phyloP scores from a whole-genome alignment of 2,888 invertebrate species.

The Mythimna vitellina region DNA sequence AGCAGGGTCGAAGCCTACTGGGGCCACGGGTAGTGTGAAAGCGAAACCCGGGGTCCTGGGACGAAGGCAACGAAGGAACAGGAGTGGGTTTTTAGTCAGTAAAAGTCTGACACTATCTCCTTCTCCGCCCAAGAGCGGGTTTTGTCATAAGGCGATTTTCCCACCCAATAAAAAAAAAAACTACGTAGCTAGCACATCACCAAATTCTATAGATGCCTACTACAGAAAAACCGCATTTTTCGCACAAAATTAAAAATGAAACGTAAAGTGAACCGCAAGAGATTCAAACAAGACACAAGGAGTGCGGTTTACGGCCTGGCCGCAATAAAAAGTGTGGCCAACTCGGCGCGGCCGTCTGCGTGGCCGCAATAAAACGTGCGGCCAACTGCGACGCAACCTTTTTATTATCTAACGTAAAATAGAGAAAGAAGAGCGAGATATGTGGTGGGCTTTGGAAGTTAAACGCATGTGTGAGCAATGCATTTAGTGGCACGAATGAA shows the following conservation, averaged over 20 bases:
- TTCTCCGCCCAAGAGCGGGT: too few species aligned
- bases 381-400: constrained; percentile 23
- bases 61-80: too few species aligned
- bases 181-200: not conserved
- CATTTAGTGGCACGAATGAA: not conserved
- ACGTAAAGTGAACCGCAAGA: constrained; percentile 21
- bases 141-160: too few species aligned
- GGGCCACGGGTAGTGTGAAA: too few species aligned
- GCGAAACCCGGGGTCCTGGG: too few species aligned
- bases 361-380: constrained; percentile 48
- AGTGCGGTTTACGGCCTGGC: constrained; percentile 51
- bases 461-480: not conserved
- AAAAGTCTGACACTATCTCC: too few species aligned
- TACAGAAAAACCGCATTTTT: constrained; percentile 9
- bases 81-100: too few species aligned
- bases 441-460: not conserved
- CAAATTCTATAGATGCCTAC: not conserved
- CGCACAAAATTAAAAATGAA: constrained; percentile 49
- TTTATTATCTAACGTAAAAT: constrained; percentile 42
- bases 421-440: not conserved
- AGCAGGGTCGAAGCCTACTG: too few species aligned
- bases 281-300: constrained; percentile 42
- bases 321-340: constrained; percentile 47
- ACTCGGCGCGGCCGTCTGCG: constrained; percentile 32
- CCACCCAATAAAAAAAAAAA: too few species aligned